A percentile compares a stretch with the other conserved stretches of the same genome.
These are phyloP conservation scores for Lumbricus terrestris DNA, from an alignment of 2,888 invertebrate species.

Conservation along the genomic window DNA sequence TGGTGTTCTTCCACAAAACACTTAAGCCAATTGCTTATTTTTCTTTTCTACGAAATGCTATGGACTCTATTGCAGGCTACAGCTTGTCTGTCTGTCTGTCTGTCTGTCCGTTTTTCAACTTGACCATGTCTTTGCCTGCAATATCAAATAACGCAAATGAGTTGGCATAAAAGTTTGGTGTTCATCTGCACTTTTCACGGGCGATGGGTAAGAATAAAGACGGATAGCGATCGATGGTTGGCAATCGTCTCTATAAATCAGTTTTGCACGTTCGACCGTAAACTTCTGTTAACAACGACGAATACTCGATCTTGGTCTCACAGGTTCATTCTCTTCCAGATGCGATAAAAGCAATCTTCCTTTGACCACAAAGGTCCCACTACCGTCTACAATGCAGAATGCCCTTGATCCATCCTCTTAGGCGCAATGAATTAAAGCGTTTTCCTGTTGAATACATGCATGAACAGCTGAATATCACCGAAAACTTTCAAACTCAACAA, in stretches of 20 bases:
- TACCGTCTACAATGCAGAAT: too few relatives aligned
- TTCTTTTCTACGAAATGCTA: neutral
- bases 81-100: neutral
- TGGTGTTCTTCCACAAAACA: neutral
- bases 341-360: neutral
- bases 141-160: slow-evolving; percentile 3
- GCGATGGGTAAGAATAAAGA: neutral
- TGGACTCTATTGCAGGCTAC: too few relatives aligned
- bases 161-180: neutral
- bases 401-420: neutral
- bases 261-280: neutral
- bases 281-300: neutral
- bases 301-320: neutral
- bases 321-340: too few relatives aligned
- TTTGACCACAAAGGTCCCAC: neutral
- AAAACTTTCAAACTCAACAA: too few relatives aligned
- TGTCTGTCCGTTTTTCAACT: neutral
- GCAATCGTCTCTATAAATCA: neutral
- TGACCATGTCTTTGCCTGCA: neutral
- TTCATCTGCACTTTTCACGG: neutral
- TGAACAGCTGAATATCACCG: too few relatives aligned
- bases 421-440: neutral
- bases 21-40: neutral
- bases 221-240: neutral
- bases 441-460: too few relatives aligned